A percentile compares a stretch with the other conserved stretches of the same genome.
These are phyloP conservation scores for Plectropomus leopardus DNA, from an alignment of 2,113 vertebrate genomes.

Conservation along the genomic window DNA sequence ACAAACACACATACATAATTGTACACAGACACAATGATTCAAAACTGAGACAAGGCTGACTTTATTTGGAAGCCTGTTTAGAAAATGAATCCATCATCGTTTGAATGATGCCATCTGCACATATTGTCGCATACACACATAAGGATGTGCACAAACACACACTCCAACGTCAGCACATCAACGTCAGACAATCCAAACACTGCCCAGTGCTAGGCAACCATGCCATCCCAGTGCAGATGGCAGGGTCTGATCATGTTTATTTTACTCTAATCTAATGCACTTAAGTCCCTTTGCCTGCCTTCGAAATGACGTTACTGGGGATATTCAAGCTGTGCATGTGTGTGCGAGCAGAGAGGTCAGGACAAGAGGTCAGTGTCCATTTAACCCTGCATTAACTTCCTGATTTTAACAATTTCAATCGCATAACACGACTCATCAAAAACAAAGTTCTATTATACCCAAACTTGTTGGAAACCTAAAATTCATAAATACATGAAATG, in stretches of 20 bases:
- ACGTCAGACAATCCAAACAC: constrained; percentile 70
- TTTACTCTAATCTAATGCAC: constrained; percentile 81
- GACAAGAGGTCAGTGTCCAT: background rate
- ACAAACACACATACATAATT: background rate
- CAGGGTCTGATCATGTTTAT: constrained; percentile 81
- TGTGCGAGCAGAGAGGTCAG: constrained; percentile 7
- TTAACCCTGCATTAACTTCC: background rate
- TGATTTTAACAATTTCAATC: background rate
- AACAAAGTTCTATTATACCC: background rate
- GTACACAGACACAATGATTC: constrained; percentile 1
- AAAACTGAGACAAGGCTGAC: constrained; percentile 30
- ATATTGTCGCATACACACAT: constrained; percentile 43
- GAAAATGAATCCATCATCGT: constrained; percentile 67
- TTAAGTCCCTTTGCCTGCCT: constrained; percentile 70
- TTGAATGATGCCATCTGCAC: constrained; percentile 65
- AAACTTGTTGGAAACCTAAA: background rate
- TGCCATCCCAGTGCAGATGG: constrained; percentile 79
- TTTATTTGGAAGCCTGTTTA: constrained; percentile 38
- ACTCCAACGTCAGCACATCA: constrained; percentile 58
- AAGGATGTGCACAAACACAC: constrained; percentile 39
- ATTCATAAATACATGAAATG: background rate
- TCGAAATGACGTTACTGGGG: constrained; percentile 58
- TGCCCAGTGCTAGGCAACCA: constrained; percentile 79
- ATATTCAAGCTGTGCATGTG: constrained; percentile 13
- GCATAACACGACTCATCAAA: background rate